A percentile compares a stretch with the other conserved stretches of the same genome.
phyloP scores from a whole-genome alignment of 1,140 invertebrate genomes.

The Tribolium castaneum region DNA sequence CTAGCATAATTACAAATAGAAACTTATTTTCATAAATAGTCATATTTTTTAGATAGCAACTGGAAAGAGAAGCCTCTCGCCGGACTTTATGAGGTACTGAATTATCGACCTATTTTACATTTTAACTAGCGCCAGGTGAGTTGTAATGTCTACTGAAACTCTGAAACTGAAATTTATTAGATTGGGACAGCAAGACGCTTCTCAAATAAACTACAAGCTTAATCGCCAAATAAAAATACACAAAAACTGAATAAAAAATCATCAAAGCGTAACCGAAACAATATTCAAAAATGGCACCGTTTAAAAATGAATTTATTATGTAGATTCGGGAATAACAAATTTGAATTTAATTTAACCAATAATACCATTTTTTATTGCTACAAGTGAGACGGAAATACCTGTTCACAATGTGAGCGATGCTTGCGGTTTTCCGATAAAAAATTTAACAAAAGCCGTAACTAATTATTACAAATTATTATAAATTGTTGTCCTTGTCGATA shows the following conservation, averaged over 20 bases:
- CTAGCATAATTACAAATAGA: constrained; percentile 44
- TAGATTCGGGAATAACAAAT: too few relatives aligned
- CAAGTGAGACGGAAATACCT: too few relatives aligned
- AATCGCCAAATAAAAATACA: constrained; percentile 3
- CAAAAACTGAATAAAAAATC: background rate
- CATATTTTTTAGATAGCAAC: constrained; percentile 31
- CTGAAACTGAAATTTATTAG: constrained; percentile 20
- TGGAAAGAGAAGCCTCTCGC: constrained; percentile 31
- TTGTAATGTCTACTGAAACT: constrained; percentile 28
- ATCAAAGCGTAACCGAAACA: too few relatives aligned
- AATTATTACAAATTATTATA: too few relatives aligned
- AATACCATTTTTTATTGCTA: too few relatives aligned
- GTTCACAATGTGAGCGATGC: too few relatives aligned
- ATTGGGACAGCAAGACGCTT: constrained; percentile 18
- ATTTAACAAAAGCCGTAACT: too few relatives aligned
- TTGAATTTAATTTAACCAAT: too few relatives aligned
- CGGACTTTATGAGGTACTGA: constrained; percentile 37
- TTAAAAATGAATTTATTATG: too few relatives aligned
- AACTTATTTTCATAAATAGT: constrained; percentile 44
- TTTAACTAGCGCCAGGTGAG: constrained; percentile 43
- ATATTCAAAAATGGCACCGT: too few relatives aligned
- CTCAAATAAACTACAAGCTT: constrained; percentile 25
- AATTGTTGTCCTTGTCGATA: too few relatives aligned
- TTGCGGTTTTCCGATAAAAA: too few relatives aligned
- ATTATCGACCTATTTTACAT: constrained; percentile 43